Evolutionary conservation across 2,888 invertebrate species (phyloP).

Genomic region (Nemapogon koenigi): DNA sequence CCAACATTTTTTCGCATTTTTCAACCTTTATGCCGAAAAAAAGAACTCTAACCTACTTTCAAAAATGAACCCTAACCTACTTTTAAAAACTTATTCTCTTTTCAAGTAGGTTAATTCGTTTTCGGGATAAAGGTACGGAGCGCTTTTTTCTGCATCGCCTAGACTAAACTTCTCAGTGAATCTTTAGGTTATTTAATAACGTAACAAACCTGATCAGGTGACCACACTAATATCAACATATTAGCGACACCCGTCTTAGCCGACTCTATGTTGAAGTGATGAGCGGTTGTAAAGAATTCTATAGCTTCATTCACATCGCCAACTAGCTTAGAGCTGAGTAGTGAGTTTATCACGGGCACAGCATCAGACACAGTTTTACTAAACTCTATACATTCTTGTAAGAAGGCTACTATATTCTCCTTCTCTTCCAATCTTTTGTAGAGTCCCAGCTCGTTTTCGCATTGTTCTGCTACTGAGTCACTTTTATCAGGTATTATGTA

Average conservation of each 20-base stretch:
- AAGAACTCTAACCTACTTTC: too few relatives aligned
- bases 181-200: too few relatives aligned
- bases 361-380: constrained; percentile 48
- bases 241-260: constrained; percentile 74
- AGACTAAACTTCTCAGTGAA: too few relatives aligned
- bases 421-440: constrained; percentile 64
- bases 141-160: too few relatives aligned
- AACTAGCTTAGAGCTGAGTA: constrained; percentile 75
- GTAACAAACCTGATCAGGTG: constrained; percentile 80
- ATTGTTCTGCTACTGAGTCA: constrained; percentile 36
- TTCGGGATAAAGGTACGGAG: too few relatives aligned
- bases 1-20: too few relatives aligned
- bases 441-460: constrained; percentile 46
- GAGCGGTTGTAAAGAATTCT: constrained; percentile 84
- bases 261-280: constrained; percentile 78
- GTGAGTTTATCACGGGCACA: constrained; percentile 68
- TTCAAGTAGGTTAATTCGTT: too few relatives aligned
- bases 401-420: constrained; percentile 72
- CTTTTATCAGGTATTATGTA: constrained; percentile 42
- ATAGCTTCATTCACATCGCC: constrained; percentile 89
- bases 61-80: too few relatives aligned
- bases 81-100: too few relatives aligned
- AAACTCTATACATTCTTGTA: constrained; percentile 69
- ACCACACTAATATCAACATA: constrained; percentile 82
- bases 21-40: too few relatives aligned